phyloP scores from a whole-genome alignment of 1,140 invertebrate genomes.

The Leptoteleia sp. region DNA sequence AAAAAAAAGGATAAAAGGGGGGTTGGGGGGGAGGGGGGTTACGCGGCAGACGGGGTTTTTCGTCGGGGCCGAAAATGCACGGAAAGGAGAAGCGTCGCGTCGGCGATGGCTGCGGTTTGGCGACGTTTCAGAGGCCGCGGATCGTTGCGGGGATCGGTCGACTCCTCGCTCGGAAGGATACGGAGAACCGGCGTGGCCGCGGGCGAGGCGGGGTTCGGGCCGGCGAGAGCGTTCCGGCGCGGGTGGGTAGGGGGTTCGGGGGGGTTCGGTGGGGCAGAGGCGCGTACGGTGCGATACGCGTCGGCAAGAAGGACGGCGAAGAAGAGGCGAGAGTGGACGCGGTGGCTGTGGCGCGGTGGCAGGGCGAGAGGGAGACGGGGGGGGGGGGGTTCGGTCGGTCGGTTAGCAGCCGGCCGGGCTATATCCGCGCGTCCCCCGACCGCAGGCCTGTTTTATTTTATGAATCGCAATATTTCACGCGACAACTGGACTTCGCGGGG shows the following conservation, averaged over 20 bases:
- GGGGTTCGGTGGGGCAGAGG: constrained; percentile 14
- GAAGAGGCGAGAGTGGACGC: constrained; percentile 63
- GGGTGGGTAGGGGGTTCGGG: too few relatives aligned
- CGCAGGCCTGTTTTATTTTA: constrained; percentile 82
- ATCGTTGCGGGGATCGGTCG: constrained; percentile 65
- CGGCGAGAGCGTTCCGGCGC: constrained; percentile 24
- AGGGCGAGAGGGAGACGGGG: constrained; percentile 36
- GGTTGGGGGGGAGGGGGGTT: too few relatives aligned
- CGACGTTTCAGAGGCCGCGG: constrained; percentile 72
- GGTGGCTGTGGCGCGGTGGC: too few relatives aligned
- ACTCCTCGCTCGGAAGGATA: constrained; percentile 55
- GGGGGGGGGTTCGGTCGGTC: constrained; percentile 72
- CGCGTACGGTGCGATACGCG: constrained; percentile 56
- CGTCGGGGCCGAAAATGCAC: constrained; percentile 51
- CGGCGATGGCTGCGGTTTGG: constrained; percentile 75
- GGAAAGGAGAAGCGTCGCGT: constrained; percentile 63
- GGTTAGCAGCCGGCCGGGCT: constrained; percentile 75
- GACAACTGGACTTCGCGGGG: constrained; percentile 79
- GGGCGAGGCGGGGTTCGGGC: constrained; percentile 48
- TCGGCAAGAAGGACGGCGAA: constrained; percentile 62
- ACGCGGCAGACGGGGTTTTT: constrained; percentile 25
- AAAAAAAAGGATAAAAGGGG: constrained; percentile 46
- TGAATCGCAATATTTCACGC: constrained; percentile 82
- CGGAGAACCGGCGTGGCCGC: too few relatives aligned
- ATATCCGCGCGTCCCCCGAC: constrained; percentile 79